Conservation (phyloP, 2,113 vertebrate genomes). For the Jacana jacana region DNA sequence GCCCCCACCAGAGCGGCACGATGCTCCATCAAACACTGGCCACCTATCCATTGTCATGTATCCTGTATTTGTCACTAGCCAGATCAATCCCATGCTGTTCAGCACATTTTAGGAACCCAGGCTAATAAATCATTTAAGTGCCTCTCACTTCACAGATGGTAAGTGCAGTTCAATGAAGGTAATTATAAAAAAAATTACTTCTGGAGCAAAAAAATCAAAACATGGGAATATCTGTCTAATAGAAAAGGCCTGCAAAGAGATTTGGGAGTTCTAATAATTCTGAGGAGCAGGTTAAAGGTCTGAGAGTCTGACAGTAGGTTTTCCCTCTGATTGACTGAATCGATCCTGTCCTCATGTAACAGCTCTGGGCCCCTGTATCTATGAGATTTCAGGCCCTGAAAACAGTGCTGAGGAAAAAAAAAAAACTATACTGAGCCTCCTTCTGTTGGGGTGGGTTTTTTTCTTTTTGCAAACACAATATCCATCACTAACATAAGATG, state of each 20-base stretch:
- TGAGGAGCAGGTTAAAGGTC: constrained; percentile 74
- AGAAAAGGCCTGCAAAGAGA: constrained; percentile 73
- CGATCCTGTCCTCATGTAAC: constrained; percentile 61
- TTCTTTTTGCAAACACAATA: constrained; percentile 18
- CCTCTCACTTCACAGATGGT: constrained; percentile 69
- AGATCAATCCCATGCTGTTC: constrained; percentile 62
- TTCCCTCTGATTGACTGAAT: constrained; percentile 73
- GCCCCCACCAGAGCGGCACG: not conserved
- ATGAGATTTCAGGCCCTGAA: constrained; percentile 26
- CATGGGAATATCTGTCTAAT: constrained; percentile 73
- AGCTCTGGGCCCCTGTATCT: constrained; percentile 20
- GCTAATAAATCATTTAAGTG: constrained; percentile 76
- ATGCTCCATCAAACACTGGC: constrained; percentile 45
- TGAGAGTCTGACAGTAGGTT: constrained; percentile 65
- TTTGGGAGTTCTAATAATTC: constrained; percentile 76
- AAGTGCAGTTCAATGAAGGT: constrained; percentile 79
- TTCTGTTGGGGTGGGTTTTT: not conserved
- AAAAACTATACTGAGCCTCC: not conserved
- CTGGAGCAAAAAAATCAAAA: constrained; percentile 79
- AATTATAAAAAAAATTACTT: constrained; percentile 81
- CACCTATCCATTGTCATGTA: constrained; percentile 38
- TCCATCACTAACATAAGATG: constrained; percentile 50
- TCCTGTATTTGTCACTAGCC: constrained; percentile 55
- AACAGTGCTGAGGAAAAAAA: not conserved
- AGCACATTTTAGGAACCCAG: constrained; percentile 50